Base-by-base conservation (phyloP, 2,113 vertebrate genomes). In the Actinemys pallida region DNA sequence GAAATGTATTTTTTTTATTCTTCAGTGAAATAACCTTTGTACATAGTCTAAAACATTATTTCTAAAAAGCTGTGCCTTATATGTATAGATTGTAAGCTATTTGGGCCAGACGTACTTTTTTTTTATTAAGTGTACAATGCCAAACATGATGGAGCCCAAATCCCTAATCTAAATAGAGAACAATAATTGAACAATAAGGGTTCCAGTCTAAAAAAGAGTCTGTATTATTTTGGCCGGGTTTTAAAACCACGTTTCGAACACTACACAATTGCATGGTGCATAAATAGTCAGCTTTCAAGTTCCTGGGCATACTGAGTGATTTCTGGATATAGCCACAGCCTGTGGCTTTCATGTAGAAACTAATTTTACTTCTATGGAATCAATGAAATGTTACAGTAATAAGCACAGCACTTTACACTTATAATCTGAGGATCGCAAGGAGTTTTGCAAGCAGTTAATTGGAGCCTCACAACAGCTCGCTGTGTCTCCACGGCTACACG, bases 11-110 rank as follows among this genome's bases (percentile, higher is more conserved):
- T 45, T 49, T 25, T 81, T 54, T 0, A 0, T 76, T 90, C 84
- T 54, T 65, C 9, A 1, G 10, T 56, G 75, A 31, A 2, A 1
- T 45, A 11, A 27, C 8, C 29, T 54, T 29, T 0, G 19, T 47
- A 2, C 10, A 0, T 2, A 49, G 24, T 42, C 84, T 3, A n/a
- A 17, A 76, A 20, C 6, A 1, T 0, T 4, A 24, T 12, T 62
- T 62, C 7, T 81, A 47, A 3, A 50, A 69, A 57, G 5, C 47
- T 56, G 65, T 84, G 22, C 75, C 84, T 93, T 87, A 31, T 19
- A 31, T n/a, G 22, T 6, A 1, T 3, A 8, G 6, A 76, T 88
- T 47, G 1, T 50, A 75, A 29, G 25, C n/a, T 84, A 9, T 81
- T 78, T 69, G 62, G 7, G n/a, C 35, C 35, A 72, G 65, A 20